phyloP scores from a whole-genome alignment of 2,888 invertebrate genomes.

The Chesias legatella region DNA sequence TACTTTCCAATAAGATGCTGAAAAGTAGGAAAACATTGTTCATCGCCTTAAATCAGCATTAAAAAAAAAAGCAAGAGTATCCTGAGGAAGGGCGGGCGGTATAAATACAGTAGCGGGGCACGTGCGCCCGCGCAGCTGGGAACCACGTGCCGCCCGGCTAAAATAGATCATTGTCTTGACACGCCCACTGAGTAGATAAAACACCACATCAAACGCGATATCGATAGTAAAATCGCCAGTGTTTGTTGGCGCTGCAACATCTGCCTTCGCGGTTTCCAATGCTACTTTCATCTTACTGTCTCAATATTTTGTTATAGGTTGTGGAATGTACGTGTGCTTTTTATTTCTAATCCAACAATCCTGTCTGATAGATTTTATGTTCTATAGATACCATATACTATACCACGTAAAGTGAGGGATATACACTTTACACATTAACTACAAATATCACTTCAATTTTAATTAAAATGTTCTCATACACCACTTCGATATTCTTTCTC shows the following conservation, averaged over 20 bases:
- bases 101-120: slow-evolving; percentile 65
- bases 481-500: no score
- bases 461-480: no score
- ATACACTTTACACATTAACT: no score
- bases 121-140: slow-evolving; percentile 76
- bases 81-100: slow-evolving; percentile 58
- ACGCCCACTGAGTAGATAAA: slow-evolving; percentile 74
- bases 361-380: no score
- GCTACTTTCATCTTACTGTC: slow-evolving; percentile 41
- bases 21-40: slow-evolving; percentile 1
- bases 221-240: slow-evolving; percentile 59
- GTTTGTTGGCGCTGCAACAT: slow-evolving; percentile 45
- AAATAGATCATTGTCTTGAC: slow-evolving; percentile 78
- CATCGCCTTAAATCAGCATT: slow-evolving; percentile 10
- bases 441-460: no score
- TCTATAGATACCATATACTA: no score
- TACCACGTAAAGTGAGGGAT: no score
- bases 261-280: slow-evolving; percentile 30
- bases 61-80: slow-evolving; percentile 22
- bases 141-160: slow-evolving; percentile 73
- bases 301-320: slow-evolving; percentile 32
- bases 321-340: slow-evolving; percentile 20
- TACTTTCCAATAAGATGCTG: background rate
- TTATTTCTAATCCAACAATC: no score
- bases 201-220: slow-evolving; percentile 74